Evolutionary conservation across 2,888 invertebrate genomes (phyloP), one percentile per base, ranked within the genome.

Genomic region (Sphaerophoria taeniata): DNA sequence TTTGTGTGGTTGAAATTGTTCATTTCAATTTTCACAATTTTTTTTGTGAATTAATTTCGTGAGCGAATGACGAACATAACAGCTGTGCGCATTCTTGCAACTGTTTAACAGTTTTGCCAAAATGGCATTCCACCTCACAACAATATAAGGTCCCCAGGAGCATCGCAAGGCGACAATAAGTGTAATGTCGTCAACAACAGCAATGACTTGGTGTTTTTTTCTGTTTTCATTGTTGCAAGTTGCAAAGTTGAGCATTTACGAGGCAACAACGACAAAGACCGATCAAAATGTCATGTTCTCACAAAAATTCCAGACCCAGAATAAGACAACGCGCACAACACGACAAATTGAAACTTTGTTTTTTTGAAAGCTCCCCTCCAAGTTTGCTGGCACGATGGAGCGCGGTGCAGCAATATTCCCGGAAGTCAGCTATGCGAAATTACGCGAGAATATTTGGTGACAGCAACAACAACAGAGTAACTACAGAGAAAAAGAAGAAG

Each of bases 251-350:
- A 63, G 43, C 65, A 65, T 65, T 65, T 65, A 45, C 63, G 63
- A 33, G 63, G 49, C 49, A 49, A 49, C 49, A 36, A 65, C 56
- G 47, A 65, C 36, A 73, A 70, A 36, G 70, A 70, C 73, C 81
- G 76, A 80, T 85, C 85, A 85, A 81, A 85, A 85, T 81, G 85
- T 85, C 85, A 85, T 85, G 85, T 85, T 85, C 81, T 85, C 76
- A 76, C 81, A 85, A 81, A 81, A 85, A 85, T 85, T 85, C 85
- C 85, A 81, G 58, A 72, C 70, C 55, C 81, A 33, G 58, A 58
- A 73, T 7, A 85, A 73, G 73, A 81, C 85, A 69, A 70, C 81
- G 81, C 61, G 47, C 81, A 80, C 71, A 85, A 85, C 81, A 81
- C 72, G 81, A 85, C 85, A 76, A 85, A 81, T 81, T 75, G 81